Base-by-base conservation (phyloP, 64 coral and sea anemone genomes). In the Anthopleura sola region DNA sequence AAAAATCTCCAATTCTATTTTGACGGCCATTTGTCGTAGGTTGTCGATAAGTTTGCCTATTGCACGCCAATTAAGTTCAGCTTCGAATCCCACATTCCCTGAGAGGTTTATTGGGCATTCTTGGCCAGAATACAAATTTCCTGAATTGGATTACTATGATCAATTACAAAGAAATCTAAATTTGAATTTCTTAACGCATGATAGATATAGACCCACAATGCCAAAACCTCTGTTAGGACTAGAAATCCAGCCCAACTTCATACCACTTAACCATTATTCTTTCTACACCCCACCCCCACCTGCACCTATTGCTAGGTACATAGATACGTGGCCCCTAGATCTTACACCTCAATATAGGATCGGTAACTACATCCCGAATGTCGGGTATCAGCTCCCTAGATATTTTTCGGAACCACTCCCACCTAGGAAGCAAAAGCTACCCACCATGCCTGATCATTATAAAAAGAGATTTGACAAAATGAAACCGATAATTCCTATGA, bases 1-100 rank as follows among this genome's bases (percentile, higher is more conserved):
- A 10, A 97, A 97, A 55, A 97, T 97, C 56, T 87, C 94, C 15
- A 97, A 97, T 53, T 86, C 87, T 33, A 90, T 97, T 58, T 74
- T 97, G 20, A 89, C 86, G 5, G 88, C 88, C 32, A 56, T 97
- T 5, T 92, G 94, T 86, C 81, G 47, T 10, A 50, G 55, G 31
- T 97, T 90, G 94, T 83, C 86, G 4, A 84, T 68, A 26, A 68
- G 53, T 18, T 36, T 92, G 4, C 94, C 94, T 36, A 83, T 85
- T 9, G 89, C 89, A 47, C 3, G 38, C 21, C 29, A 71, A 8
- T 3, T 62, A 26, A 28, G 7, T n/a, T n/a, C 58, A 62, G 21
- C 58, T 8, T 23, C 23, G 6, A 26, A 62, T 62, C 16, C n/a
- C 21, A 15, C 58, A 28, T 26, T 26, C 6, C 8, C n/a, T 9